Percentiles rank a stretch among this genome's conserved stretches.
Evolutionary conservation across 2,113 vertebrate species (phyloP).

Genomic region (Engraulis encrasicolus): DNA sequence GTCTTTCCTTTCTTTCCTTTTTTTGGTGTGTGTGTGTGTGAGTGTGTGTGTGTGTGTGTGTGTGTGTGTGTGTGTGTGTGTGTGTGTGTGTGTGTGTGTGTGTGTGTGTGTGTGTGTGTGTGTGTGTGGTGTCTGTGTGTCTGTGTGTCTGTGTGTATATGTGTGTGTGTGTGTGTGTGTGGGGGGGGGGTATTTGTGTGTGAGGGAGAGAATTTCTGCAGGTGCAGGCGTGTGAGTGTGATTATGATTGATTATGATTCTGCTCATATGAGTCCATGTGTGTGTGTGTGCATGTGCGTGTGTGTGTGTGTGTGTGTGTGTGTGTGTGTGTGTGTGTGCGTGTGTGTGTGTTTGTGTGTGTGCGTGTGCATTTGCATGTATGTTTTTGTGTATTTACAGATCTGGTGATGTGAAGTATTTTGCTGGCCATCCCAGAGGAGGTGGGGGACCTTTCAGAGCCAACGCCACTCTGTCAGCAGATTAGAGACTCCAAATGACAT

Average conservation of each 20-base stretch:
- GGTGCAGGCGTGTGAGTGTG: not conserved
- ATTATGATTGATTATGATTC: not conserved
- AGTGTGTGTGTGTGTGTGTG: too few species aligned
- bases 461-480: not conserved
- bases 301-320: not conserved
- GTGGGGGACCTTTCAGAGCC: not conserved
- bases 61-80: too few species aligned
- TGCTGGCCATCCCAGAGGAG: not conserved
- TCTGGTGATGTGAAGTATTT: constrained; percentile 42
- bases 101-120: not conserved
- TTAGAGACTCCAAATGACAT: not conserved
- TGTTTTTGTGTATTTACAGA: constrained; percentile 42
- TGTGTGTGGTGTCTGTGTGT: too few species aligned
- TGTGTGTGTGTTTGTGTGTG: too few species aligned
- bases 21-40: too few species aligned
- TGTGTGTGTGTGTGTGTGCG: not conserved
- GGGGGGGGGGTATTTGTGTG: too few species aligned
- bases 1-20: too few species aligned
- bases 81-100: not conserved
- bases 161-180: too few species aligned
- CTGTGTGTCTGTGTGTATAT: too few species aligned
- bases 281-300: not conserved
- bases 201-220: too few species aligned
- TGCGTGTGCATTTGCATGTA: too few species aligned
- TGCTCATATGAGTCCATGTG: not conserved